Percentiles rank a stretch among this genome's conserved stretches.
Conservation (phyloP, 2,888 invertebrate species). For the Hirtodrosophila duncani region DNA sequence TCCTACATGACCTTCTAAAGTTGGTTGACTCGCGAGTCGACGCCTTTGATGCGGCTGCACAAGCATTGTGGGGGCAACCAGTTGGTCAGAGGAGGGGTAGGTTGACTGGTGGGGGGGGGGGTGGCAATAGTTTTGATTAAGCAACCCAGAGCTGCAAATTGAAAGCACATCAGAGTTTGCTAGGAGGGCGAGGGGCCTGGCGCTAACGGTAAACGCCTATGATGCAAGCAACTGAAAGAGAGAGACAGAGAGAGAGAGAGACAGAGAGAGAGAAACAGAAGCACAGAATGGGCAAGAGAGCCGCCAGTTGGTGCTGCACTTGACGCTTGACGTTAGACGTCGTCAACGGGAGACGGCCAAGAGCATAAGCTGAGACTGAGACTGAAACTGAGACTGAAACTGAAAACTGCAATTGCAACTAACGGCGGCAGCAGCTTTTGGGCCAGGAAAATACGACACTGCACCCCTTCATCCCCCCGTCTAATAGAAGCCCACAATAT, state of each 20-base stretch:
- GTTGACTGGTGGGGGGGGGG: slow-evolving; percentile 4
- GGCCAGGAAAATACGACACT: too few species aligned
- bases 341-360: too few species aligned
- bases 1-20: slow-evolving; percentile 74
- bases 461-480: too few species aligned
- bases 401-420: too few species aligned
- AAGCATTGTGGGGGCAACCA: not conserved
- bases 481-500: too few species aligned
- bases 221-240: slow-evolving; percentile 23
- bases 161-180: not conserved
- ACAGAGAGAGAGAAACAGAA: not conserved
- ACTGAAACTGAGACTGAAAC: too few species aligned
- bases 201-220: too few species aligned
- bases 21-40: slow-evolving; percentile 66
- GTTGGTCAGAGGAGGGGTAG: slow-evolving; percentile 1
- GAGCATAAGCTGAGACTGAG: too few species aligned
- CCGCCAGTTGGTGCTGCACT: slow-evolving; percentile 18
- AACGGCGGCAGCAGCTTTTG: too few species aligned
- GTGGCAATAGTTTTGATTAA: slow-evolving; percentile 32
- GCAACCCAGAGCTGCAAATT: slow-evolving; percentile 41
- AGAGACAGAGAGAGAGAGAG: slow-evolving; percentile 3
- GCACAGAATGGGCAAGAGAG: not conserved
- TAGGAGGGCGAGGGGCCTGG: not conserved
- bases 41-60: slow-evolving; percentile 22
- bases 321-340: slow-evolving; percentile 18